phyloP scores from a whole-genome alignment of 1,140 invertebrate species.

The Linepithema humile region DNA sequence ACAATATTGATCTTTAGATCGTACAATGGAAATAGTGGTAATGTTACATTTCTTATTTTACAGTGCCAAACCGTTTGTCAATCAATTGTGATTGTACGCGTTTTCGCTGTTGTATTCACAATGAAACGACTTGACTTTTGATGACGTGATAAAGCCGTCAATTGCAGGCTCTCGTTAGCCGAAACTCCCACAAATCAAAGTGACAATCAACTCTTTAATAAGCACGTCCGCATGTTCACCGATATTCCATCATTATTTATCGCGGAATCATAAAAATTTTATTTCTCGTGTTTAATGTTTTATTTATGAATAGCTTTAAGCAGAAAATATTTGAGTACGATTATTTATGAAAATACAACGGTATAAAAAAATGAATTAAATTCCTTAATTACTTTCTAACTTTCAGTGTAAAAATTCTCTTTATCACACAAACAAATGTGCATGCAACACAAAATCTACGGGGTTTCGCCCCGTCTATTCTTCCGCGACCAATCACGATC shows the following conservation, averaged over 20 bases:
- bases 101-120: neutral
- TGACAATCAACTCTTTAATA: slow-evolving; percentile 29
- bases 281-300: neutral
- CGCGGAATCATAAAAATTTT: neutral
- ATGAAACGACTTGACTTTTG: neutral
- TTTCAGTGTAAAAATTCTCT: neutral
- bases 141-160: slow-evolving; percentile 39
- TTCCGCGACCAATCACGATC: neutral
- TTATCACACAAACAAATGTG: neutral
- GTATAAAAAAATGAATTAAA: neutral
- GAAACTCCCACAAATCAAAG: slow-evolving; percentile 39
- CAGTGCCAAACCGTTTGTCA: neutral
- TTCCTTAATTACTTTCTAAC: neutral
- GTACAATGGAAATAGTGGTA: neutral
- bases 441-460: neutral
- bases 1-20: slow-evolving; percentile 9
- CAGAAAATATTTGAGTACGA: neutral
- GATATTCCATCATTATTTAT: neutral
- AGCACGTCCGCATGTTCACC: slow-evolving; percentile 13
- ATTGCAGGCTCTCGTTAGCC: slow-evolving; percentile 12
- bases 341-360: neutral
- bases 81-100: neutral
- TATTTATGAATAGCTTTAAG: neutral
- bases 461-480: neutral
- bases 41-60: slow-evolving; percentile 3